Base-by-base conservation (phyloP, 1,140 invertebrate species). In the Drosophila rhopaloa region DNA sequence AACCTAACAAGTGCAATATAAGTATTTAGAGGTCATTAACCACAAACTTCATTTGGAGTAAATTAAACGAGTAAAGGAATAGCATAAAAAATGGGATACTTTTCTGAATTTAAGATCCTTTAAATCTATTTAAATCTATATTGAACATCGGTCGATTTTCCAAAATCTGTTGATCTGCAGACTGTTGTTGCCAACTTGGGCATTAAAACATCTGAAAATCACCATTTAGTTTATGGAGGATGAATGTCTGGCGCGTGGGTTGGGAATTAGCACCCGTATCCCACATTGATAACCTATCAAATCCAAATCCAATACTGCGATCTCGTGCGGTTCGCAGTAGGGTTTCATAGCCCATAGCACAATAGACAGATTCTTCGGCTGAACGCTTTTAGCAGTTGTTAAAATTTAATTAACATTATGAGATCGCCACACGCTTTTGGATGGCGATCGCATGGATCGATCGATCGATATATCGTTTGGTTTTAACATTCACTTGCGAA, bases 401-500 rank as follows among this genome's bases (percentile, higher is more conserved):
- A 56, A 51, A 54, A 53, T 74, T 61, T 35, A 62, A 84, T 84
- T 83, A 83, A 62, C 75, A 82, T 41, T 62, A 0, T 24, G 32
- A n/a, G 11, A 14, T 29, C 10, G 24, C 59, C n/a, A 35, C 59
- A 61, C 47, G 14, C 43, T 65, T 51, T 35, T 19, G 40, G 13
- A n/a, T 48, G 11, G 24, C 29, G 37, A 38, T 38, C 9, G 4
- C 24, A 24, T 6, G 5, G 5, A 7, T 51, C 9, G 55, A 19
- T 62, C 14, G 7, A 29, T 35, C 19, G 19, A 14, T 46, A 38
- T 40, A 71, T 71, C 27, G 27, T 62, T 51, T 50, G 32, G 37
- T 68, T 78, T 82, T 82, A 70, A 63, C 76, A 71, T 70, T 79
- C 57, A 83, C 70, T 60, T 83, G 80, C 43, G 80, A 53, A 37